Percentiles rank a stretch among this genome's conserved stretches.
Conservation (phyloP, 2,113 vertebrate species). For the Stomatorhinus ivindoensis region DNA sequence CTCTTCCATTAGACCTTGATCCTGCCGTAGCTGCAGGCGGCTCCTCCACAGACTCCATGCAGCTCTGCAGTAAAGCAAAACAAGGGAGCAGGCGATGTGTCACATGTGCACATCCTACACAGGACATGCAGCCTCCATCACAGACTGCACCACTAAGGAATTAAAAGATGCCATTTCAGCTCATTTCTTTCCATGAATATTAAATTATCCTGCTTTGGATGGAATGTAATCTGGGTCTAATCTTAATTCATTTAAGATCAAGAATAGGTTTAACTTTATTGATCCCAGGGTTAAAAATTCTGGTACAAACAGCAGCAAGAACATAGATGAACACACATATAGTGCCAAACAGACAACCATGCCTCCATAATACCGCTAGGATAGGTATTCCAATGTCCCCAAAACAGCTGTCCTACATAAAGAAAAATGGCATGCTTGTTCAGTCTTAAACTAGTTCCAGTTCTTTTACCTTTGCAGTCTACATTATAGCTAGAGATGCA, state of each 20-base stretch:
- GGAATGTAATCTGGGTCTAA: background rate
- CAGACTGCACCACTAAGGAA: background rate
- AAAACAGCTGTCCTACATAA: background rate
- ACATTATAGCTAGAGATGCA: background rate
- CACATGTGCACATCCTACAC: slow-evolving; percentile 1
- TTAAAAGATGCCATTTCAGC: background rate
- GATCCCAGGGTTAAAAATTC: background rate
- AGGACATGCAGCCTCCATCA: background rate
- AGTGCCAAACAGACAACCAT: background rate
- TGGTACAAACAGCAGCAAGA: background rate
- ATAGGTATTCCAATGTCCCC: background rate
- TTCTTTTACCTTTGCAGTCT: background rate
- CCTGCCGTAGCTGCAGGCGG: slow-evolving; percentile 34
- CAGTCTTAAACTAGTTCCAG: background rate
- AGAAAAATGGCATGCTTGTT: background rate
- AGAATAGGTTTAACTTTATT: background rate
- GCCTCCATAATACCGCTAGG: background rate
- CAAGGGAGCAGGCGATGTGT: background rate
- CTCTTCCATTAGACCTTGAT: slow-evolving; percentile 40
- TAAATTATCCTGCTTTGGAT: background rate
- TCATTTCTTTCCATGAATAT: background rate
- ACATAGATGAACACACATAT: background rate
- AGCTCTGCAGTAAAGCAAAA: slow-evolving; percentile 49
- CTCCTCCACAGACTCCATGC: slow-evolving; percentile 67
- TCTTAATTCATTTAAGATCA: background rate